Conservation (phyloP, 2,797 vertebrate species). For the Rhabdomys pumilio region DNA sequence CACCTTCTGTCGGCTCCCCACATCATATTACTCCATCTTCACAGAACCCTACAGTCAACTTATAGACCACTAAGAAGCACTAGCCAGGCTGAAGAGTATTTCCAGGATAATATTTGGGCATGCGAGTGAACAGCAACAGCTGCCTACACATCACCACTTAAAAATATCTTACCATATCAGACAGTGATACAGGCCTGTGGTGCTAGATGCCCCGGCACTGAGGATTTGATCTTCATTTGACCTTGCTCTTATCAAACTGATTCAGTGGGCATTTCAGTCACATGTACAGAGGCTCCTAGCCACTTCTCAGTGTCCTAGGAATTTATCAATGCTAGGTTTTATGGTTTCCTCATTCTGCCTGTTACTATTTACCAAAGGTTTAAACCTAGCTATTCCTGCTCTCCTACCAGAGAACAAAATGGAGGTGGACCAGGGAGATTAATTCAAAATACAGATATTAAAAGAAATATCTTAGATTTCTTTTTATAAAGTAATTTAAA, state of each 20-base stretch:
- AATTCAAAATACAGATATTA: neutral
- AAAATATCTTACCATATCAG: neutral
- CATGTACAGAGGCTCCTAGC: neutral
- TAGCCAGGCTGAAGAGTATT: neutral
- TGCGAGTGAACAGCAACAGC: rapidly evolving
- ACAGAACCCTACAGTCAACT: neutral
- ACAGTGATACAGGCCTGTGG: neutral
- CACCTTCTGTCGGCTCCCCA: too few species aligned
- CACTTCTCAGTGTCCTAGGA: neutral
- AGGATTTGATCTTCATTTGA: neutral
- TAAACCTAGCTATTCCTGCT: too few species aligned
- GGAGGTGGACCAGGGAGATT: neutral
- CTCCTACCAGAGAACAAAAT: neutral
- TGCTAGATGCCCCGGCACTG: neutral
- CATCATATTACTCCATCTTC: neutral
- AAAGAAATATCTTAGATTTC: neutral
- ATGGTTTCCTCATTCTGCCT: neutral
- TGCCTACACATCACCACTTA: neutral
- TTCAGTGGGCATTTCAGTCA: neutral
- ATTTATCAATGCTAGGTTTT: rapidly evolving
- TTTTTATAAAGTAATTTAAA: neutral
- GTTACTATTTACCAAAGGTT: neutral
- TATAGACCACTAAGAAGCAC: too few species aligned
- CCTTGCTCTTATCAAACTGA: too few species aligned
- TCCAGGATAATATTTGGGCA: neutral